Percentiles rank a stretch among this genome's conserved stretches.
Evolutionary conservation across 2,113 vertebrate species (phyloP).

Genomic region (Ifrita kowaldi): DNA sequence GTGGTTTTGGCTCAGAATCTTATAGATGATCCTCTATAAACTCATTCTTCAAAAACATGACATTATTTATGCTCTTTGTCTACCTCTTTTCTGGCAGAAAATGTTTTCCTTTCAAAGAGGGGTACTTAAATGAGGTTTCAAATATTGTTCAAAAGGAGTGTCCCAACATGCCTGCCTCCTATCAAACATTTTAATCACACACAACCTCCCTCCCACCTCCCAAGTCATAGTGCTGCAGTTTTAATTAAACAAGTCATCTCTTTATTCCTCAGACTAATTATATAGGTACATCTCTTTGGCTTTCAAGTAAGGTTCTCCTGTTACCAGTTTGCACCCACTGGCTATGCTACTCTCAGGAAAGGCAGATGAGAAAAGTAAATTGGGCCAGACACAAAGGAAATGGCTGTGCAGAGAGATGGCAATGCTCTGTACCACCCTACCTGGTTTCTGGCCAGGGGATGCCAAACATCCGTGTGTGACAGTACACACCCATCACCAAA

Average conservation of each 20-base stretch:
- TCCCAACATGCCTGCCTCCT: neutral
- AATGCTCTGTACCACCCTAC: neutral
- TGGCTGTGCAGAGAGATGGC: neutral
- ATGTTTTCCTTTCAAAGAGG: neutral
- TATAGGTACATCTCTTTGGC: neutral
- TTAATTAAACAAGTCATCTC: neutral
- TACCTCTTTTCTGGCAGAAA: neutral
- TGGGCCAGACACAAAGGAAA: neutral
- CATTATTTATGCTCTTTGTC: slow-evolving; percentile 35
- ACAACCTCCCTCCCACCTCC: neutral
- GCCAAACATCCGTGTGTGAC: neutral
- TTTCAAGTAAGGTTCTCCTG: neutral
- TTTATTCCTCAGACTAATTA: neutral
- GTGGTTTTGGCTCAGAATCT: slow-evolving; percentile 11
- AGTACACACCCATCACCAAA: neutral
- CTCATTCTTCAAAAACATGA: neutral
- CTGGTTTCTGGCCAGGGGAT: neutral
- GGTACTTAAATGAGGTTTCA: slow-evolving; percentile 28
- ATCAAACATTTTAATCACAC: neutral
- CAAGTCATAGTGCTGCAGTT: neutral
- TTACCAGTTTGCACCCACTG: neutral
- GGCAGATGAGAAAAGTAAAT: rapidly evolving
- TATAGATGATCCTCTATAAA: neutral
- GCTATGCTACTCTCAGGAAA: neutral
- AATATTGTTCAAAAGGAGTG: slow-evolving; percentile 3